Conservation (phyloP, 2,888 invertebrate genomes). For the Priocnemis perturbator region DNA sequence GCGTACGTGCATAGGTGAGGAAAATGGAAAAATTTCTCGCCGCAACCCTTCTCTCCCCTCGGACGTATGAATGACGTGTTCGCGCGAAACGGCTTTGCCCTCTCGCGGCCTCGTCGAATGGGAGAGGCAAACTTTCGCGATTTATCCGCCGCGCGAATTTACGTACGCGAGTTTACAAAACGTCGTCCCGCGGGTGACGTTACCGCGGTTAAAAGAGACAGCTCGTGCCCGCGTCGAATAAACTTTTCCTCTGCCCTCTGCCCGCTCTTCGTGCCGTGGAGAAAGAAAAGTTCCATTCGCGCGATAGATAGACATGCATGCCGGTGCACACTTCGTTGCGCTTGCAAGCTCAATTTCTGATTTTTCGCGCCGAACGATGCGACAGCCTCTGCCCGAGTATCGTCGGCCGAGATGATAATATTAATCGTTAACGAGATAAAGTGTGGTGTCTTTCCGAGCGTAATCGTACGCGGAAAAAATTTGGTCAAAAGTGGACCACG, state of each 20-base stretch:
- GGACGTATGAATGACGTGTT: conserved; percentile 29
- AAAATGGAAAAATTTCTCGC: conserved; percentile 45
- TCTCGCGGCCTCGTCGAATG: conserved; percentile 12
- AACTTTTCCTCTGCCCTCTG: background rate
- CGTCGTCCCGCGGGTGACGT: conserved; percentile 40
- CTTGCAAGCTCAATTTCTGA: too few species aligned
- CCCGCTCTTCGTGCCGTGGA: too few species aligned
- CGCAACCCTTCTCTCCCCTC: conserved; percentile 13
- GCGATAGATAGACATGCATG: too few species aligned
- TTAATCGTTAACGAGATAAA: too few species aligned
- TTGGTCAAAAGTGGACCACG: too few species aligned
- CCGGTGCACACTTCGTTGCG: too few species aligned
- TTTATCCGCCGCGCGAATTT: conserved; percentile 53
- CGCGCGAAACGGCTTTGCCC: conserved; percentile 27
- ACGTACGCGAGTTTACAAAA: conserved; percentile 45
- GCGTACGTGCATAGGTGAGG: conserved; percentile 13
- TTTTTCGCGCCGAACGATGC: too few species aligned
- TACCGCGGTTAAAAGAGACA: conserved; percentile 13
- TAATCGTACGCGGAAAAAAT: too few species aligned
- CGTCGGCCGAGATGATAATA: too few species aligned
- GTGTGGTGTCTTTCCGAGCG: too few species aligned
- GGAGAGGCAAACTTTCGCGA: conserved; percentile 52
- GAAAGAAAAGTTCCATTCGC: too few species aligned
- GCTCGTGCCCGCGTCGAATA: background rate
- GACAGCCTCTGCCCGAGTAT: too few species aligned